Evolutionary conservation across 2,888 invertebrate species (phyloP).

Genomic region (Syrphus vitripennis): DNA sequence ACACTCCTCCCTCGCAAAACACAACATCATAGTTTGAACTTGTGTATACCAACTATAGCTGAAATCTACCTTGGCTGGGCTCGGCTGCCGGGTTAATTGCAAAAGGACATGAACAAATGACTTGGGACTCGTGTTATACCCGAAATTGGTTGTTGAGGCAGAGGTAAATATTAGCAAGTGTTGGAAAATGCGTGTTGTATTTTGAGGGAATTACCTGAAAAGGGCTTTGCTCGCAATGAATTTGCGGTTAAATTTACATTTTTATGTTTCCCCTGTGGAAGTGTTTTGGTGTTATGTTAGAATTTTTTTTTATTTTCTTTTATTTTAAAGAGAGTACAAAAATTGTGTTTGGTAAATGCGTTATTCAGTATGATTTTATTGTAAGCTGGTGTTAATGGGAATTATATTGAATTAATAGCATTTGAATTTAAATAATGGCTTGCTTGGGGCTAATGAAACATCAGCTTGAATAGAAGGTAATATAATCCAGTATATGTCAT

Average conservation of each 20-base stretch:
- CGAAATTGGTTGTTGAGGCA: background rate
- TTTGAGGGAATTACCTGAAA: constrained; percentile 2
- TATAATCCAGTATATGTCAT: no score
- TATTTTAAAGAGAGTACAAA: background rate
- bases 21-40: background rate
- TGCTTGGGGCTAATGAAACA: background rate
- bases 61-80: no score
- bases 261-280: constrained; percentile 14
- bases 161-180: background rate
- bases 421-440: constrained; percentile 7
- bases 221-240: constrained; percentile 7
- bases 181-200: constrained; percentile 6
- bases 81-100: constrained; percentile 1
- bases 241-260: constrained; percentile 15
- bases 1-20: background rate
- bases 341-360: background rate
- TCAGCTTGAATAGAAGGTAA: background rate
- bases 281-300: background rate
- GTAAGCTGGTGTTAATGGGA: constrained; percentile 10
- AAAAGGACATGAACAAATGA: constrained; percentile 11
- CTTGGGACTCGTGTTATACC: constrained; percentile 4
- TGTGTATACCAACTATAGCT: background rate
- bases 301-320: background rate
- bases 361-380: background rate
- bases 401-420: background rate